phyloP scores from a whole-genome alignment of 1,140 invertebrate genomes.

The Cepaea nemoralis region DNA sequence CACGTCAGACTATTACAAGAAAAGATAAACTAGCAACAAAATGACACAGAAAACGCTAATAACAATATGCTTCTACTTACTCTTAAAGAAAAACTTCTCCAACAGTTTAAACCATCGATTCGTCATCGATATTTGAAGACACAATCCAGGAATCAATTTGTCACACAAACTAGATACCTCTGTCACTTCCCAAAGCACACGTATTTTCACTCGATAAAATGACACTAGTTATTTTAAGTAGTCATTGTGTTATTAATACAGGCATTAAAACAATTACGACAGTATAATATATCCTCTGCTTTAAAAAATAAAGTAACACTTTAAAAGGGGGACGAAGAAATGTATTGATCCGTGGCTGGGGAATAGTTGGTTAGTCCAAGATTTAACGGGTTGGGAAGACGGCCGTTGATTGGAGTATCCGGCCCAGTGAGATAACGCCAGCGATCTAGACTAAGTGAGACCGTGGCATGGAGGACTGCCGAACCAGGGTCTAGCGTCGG shows the following conservation, averaged over 20 bases:
- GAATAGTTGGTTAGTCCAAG: neutral
- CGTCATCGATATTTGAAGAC: neutral
- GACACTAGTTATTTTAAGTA: too few species aligned
- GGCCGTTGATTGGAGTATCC: neutral
- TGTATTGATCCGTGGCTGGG: neutral
- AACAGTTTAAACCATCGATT: constrained; percentile 8
- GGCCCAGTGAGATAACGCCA: neutral
- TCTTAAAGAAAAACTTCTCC: constrained; percentile 16
- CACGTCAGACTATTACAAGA: too few species aligned
- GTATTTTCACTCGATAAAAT: too few species aligned
- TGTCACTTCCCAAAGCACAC: too few species aligned
- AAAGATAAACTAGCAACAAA: too few species aligned
- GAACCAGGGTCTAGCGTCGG: neutral
- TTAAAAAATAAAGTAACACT: too few species aligned
- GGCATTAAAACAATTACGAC: too few species aligned
- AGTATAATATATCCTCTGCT: too few species aligned
- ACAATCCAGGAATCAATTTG: neutral
- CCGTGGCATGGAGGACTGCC: neutral
- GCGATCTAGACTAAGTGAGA: neutral
- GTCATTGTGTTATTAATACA: too few species aligned
- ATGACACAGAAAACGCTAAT: neutral
- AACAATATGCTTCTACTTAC: constrained; percentile 17
- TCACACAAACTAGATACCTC: too few species aligned
- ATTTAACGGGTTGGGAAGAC: neutral
- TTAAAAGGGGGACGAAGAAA: too few species aligned